phyloP scores from a whole-genome alignment of 2,113 vertebrate genomes.

The Protomyctophum bolini region DNA sequence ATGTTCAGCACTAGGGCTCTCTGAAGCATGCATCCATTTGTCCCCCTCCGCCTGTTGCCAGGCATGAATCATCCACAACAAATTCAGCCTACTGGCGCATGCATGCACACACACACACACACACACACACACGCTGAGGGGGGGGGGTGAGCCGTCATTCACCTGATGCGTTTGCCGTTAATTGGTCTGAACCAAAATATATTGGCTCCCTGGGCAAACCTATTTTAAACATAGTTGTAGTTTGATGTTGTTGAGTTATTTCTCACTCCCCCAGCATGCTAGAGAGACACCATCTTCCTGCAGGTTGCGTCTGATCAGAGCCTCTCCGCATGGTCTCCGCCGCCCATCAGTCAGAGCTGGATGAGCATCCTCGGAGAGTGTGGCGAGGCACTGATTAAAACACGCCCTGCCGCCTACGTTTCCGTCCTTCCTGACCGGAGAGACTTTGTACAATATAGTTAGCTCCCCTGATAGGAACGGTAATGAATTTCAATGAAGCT shows the following conservation, averaged over 20 bases:
- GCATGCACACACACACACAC: slow-evolving; percentile 7
- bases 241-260: too few relatives aligned
- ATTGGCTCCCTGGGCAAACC: too few relatives aligned
- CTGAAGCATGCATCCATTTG: slow-evolving; percentile 68
- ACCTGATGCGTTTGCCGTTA: too few relatives aligned
- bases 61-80: slow-evolving; percentile 34
- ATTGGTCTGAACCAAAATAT: too few relatives aligned
- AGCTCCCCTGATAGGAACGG: slow-evolving; percentile 70
- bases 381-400: slow-evolving; percentile 71
- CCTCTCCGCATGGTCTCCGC: slow-evolving; percentile 38
- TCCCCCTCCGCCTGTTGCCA: slow-evolving; percentile 57
- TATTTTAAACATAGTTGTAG: too few relatives aligned
- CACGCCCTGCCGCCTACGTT: slow-evolving; percentile 50
- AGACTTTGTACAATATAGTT: slow-evolving; percentile 63
- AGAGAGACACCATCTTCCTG: too few relatives aligned
- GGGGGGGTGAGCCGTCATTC: too few relatives aligned
- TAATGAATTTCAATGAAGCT: slow-evolving; percentile 78
- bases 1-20: slow-evolving; percentile 62
- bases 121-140: not conserved
- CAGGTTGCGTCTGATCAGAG: slow-evolving; percentile 12
- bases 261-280: too few relatives aligned
- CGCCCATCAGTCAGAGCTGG: slow-evolving; percentile 58
- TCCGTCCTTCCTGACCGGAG: slow-evolving; percentile 55
- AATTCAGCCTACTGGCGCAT: slow-evolving; percentile 14
- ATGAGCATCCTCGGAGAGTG: slow-evolving; percentile 59